Evolutionary conservation across 1,140 invertebrate species (phyloP).

Genomic region (Zaprionus tsacasi): DNA sequence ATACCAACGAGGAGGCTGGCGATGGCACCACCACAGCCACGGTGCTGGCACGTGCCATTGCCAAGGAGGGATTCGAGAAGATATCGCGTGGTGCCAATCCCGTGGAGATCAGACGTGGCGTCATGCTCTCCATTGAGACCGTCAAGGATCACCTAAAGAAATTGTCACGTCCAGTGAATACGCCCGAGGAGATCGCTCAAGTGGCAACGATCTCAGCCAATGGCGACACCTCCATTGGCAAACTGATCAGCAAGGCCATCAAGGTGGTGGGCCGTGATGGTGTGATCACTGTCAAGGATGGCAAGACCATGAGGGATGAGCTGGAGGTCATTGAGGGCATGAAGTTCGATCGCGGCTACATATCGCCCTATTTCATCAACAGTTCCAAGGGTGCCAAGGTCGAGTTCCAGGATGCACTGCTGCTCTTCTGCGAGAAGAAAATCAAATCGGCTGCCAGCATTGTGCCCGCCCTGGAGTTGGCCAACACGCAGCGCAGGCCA

Average conservation of each 20-base stretch:
- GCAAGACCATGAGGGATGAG: constrained; percentile 98
- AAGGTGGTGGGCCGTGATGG: constrained; percentile 98
- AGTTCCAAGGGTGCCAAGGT: constrained; percentile 98
- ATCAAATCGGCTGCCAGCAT: constrained; percentile 98
- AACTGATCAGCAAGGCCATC: constrained; percentile 98
- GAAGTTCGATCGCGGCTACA: constrained; percentile 99
- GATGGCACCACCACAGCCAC: constrained; percentile 99
- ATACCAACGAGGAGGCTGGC: constrained; percentile 99
- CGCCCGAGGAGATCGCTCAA: constrained; percentile 99
- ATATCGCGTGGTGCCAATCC: constrained; percentile 99
- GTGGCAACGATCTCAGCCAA: constrained; percentile 99
- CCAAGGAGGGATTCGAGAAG: constrained; percentile 99
- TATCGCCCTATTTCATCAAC: constrained; percentile 99
- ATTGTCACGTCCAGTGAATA: constrained; percentile 97
- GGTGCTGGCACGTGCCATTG: constrained; percentile 97
- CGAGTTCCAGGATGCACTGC: constrained; percentile 98
- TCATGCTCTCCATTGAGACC: constrained; percentile 97
- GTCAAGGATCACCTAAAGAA: constrained; percentile 94
- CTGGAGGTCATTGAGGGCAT: constrained; percentile 99
- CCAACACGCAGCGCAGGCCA: constrained; percentile 96
- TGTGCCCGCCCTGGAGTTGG: constrained; percentile 98
- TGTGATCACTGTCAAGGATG: constrained; percentile 99
- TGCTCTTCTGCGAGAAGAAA: constrained; percentile 99
- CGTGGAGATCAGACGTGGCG: constrained; percentile 97
- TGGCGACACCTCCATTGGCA: constrained; percentile 95